Conservation (phyloP, 2,797 vertebrate genomes). For the Channallabes apus region DNA sequence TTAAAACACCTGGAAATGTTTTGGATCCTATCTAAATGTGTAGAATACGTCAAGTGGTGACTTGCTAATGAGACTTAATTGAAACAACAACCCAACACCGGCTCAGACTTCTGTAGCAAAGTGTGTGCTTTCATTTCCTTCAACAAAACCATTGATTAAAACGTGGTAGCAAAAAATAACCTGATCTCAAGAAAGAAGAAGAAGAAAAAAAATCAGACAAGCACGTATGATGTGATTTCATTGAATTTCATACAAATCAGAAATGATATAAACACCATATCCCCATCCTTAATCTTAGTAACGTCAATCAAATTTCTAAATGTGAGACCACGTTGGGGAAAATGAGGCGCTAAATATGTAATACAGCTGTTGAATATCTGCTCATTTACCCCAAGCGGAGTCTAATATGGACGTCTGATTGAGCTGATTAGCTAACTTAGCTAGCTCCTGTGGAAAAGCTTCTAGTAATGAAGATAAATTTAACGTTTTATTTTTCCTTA, state of each 20-base stretch:
- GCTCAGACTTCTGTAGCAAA: conserved; percentile 19
- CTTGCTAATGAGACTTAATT: conserved; percentile 31
- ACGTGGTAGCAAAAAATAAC: conserved; percentile 1
- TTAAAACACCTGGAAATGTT: conserved; percentile 23
- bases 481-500: background rate
- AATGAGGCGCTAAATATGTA: background rate
- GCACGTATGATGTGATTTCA: background rate
- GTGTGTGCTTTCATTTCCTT: conserved; percentile 14
- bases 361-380: background rate
- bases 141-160: background rate
- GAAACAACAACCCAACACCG: conserved; percentile 20
- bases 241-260: background rate
- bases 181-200: background rate
- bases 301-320: background rate
- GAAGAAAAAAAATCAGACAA: background rate
- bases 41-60: conserved; percentile 15
- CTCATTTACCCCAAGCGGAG: background rate
- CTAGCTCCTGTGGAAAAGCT: background rate
- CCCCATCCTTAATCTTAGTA: background rate
- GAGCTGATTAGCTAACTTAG: background rate
- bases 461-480: background rate
- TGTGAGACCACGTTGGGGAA: background rate
- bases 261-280: background rate
- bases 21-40: background rate
- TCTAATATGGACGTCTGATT: background rate